phyloP scores from a whole-genome alignment of 2,113 vertebrate species.

The Telmatochromis sp. region DNA sequence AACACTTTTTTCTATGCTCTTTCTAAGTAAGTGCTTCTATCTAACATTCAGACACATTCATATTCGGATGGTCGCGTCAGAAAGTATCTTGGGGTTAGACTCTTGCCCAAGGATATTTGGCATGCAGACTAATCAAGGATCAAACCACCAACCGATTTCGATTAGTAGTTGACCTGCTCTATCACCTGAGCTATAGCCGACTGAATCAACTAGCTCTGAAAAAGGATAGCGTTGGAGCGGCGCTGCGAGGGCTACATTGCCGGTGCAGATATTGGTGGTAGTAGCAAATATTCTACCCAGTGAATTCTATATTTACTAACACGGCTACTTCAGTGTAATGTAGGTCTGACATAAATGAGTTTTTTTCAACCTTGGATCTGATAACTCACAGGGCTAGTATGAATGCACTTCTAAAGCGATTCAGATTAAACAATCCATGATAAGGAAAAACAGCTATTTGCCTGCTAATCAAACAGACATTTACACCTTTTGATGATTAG shows the following conservation, averaged over 20 bases:
- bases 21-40: background rate
- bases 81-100: background rate
- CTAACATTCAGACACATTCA: background rate
- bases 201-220: background rate
- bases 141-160: background rate
- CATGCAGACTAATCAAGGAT: background rate
- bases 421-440: background rate
- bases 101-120: background rate
- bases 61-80: background rate
- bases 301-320: background rate
- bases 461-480: background rate
- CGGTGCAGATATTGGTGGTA: background rate
- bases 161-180: background rate
- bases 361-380: background rate
- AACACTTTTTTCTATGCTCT: background rate
- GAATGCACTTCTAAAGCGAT: background rate
- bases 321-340: background rate
- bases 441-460: background rate
- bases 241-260: background rate
- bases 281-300: background rate
- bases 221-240: background rate
- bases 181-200: background rate
- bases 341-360: background rate
- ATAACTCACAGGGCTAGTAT: background rate
- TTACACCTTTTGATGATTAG: background rate